Evolutionary conservation across 2,797 vertebrate genomes (phyloP), one percentile per base, ranked within the genome.

Genomic region (Pseudochirops corinnae): DNA sequence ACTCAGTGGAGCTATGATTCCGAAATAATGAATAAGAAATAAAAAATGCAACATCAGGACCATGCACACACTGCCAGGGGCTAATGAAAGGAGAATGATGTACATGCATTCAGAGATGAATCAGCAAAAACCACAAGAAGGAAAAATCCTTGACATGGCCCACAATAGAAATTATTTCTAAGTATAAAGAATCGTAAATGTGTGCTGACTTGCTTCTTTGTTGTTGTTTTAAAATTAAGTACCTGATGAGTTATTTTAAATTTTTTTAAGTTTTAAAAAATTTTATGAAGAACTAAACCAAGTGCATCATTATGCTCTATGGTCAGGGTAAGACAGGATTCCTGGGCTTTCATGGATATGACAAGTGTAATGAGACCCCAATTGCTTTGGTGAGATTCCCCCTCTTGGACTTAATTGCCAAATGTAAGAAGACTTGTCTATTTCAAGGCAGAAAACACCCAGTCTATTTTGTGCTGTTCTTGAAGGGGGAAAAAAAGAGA

Each of bases 381-480:
- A 12, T 0, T 87, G 9, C 24, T 50, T 87, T 87, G 74, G 74
- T 46, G 24, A 87, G 21, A 39, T 3, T 87, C 24, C 21, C 10
- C 26, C 74, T 87, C 74, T 26, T 50, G 24, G 39, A 87, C n/a
- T 39, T 82, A 82, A 39, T 87, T 50, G 11, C 24, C 24, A 26
- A 50, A 26, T 87, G 9, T 24, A 46, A 50, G 39, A 87, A 87
- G 67, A 39, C 11, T 91, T 96, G 56, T 56, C 39, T 90, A 5
- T 92, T 60, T 93, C 39, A 82, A 91, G 53, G 67, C 90, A 60
- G 39, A 87, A 53, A 55, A 91, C 3, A 91, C 18, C 55, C 33
- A 93, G 55, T 95, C 96, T 74, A 93, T 55, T 96, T 96, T 96
- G 13, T 58, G 92, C 31, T 92, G 46, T 26, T 93, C 31, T 11